Conservation (phyloP, 1,140 invertebrate genomes). For the Drosophila kepulauana region DNA sequence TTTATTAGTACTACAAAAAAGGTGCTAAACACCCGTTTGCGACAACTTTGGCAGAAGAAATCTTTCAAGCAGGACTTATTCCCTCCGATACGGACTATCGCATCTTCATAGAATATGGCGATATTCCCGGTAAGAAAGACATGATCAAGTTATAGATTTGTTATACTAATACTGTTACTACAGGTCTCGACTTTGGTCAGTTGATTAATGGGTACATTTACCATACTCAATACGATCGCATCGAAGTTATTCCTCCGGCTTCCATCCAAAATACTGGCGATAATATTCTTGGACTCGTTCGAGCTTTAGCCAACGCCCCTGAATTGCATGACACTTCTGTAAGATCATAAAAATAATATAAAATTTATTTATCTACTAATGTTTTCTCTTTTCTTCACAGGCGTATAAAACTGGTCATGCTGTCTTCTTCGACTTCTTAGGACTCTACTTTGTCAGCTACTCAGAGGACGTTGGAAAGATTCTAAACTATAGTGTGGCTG, state of each 20-base stretch:
- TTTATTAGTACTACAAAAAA: constrained; percentile 90
- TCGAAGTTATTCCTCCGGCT: constrained; percentile 90
- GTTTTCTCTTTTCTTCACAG: constrained; percentile 9
- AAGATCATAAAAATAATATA: not conserved
- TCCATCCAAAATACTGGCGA: constrained; percentile 93
- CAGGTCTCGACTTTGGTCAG: constrained; percentile 94
- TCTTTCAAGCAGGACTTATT: constrained; percentile 93
- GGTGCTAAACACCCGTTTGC: constrained; percentile 92
- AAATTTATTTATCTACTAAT: not conserved
- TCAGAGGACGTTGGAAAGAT: constrained; percentile 86
- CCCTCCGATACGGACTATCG: constrained; percentile 95
- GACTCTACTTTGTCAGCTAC: constrained; percentile 89
- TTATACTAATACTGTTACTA: no score
- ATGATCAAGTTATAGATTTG: not conserved
- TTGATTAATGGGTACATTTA: constrained; percentile 96
- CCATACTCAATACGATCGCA: constrained; percentile 93
- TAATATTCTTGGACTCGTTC: constrained; percentile 89
- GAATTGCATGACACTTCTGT: constrained; percentile 85
- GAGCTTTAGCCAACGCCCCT: constrained; percentile 87
- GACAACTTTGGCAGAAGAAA: constrained; percentile 91
- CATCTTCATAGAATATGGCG: constrained; percentile 90
- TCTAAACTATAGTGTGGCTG: constrained; percentile 87
- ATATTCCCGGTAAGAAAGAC: constrained; percentile 79
- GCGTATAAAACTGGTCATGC: constrained; percentile 85
- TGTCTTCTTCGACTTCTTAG: constrained; percentile 93